Conservation (phyloP, 2,888 invertebrate species). For the Andricus curvator region DNA sequence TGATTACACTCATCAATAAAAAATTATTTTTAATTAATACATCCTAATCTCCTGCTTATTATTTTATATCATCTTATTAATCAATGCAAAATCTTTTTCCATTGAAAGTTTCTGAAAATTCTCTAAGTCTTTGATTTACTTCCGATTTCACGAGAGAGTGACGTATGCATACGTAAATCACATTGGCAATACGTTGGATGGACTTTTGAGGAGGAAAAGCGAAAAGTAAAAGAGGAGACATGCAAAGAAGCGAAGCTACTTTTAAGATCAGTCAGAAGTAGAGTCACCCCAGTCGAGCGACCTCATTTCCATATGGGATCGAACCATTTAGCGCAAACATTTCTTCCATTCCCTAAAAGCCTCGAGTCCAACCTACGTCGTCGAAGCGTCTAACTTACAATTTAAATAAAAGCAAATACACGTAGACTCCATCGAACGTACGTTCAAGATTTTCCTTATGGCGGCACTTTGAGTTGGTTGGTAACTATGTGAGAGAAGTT, state of each 20-base stretch:
- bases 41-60: not conserved
- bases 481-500: slow-evolving; percentile 30
- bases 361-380: slow-evolving; percentile 49
- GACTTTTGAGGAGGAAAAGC: slow-evolving; percentile 45
- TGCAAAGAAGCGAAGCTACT: slow-evolving; percentile 59
- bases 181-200: slow-evolving; percentile 54
- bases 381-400: slow-evolving; percentile 74
- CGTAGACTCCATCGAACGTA: slow-evolving; percentile 60
- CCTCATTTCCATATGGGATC: slow-evolving; percentile 75
- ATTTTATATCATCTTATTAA: not conserved
- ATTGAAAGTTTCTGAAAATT: not conserved
- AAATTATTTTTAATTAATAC: not conserved
- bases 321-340: slow-evolving; percentile 76
- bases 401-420: slow-evolving; percentile 78
- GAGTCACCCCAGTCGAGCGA: slow-evolving; percentile 50
- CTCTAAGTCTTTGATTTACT: slow-evolving; percentile 8
- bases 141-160: slow-evolving; percentile 47
- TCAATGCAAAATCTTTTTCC: not conserved
- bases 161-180: slow-evolving; percentile 57
- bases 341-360: slow-evolving; percentile 73
- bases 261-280: slow-evolving; percentile 59
- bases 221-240: slow-evolving; percentile 42
- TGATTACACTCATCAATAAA: not conserved
- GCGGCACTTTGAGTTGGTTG: slow-evolving; percentile 12
- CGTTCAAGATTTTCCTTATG: slow-evolving; percentile 37